Conservation (phyloP, 2,797 vertebrate species). For the Morus bassanus region DNA sequence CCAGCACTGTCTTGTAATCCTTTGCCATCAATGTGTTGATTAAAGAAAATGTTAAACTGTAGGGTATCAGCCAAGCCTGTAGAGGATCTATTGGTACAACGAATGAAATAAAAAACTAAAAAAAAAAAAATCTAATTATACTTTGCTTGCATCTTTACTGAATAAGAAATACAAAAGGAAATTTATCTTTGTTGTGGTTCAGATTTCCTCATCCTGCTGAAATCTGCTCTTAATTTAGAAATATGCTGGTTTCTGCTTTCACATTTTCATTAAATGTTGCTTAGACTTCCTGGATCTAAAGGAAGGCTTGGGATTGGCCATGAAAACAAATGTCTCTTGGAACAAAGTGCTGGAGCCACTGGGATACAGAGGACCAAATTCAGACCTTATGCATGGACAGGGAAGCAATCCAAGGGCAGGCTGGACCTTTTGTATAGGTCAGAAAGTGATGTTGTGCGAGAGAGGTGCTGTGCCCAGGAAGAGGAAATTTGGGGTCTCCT, state of each 20-base stretch:
- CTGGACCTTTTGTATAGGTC: neutral
- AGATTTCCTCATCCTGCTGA: constrained; percentile 13
- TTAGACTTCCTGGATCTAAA: neutral
- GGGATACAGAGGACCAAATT: neutral
- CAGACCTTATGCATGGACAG: neutral
- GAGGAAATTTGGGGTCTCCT: neutral
- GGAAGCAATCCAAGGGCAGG: neutral
- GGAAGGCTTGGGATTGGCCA: neutral
- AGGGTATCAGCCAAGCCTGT: constrained; percentile 2
- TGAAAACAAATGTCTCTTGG: neutral
- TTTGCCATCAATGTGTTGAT: constrained; percentile 26
- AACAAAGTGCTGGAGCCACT: neutral
- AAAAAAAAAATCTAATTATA: neutral
- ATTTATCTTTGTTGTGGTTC: constrained; percentile 45
- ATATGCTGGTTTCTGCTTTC: constrained; percentile 28
- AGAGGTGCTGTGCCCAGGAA: neutral
- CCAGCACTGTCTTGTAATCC: neutral
- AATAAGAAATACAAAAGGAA: constrained; percentile 39
- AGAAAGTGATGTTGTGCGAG: neutral
- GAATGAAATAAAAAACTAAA: neutral
- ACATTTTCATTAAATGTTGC: constrained; percentile 34
- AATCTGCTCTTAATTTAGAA: constrained; percentile 60
- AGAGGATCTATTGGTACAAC: neutral
- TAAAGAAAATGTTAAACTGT: constrained; percentile 42
- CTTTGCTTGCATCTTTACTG: constrained; percentile 47